phyloP scores from a whole-genome alignment of 2,888 invertebrate species.

The Apotomis betuletana region DNA sequence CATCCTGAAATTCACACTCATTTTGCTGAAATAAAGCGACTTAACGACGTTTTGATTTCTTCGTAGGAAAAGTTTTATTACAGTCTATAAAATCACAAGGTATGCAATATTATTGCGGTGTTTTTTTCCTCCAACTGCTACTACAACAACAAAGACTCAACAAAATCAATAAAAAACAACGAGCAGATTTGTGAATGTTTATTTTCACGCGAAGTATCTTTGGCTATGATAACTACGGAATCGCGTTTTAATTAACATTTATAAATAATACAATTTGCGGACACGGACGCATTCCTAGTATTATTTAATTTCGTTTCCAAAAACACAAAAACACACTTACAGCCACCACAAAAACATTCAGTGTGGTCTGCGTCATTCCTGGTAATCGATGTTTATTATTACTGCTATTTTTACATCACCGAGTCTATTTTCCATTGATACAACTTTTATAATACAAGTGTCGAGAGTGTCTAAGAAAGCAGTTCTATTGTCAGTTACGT shows the following conservation, averaged over 20 bases:
- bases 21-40: conserved; percentile 17
- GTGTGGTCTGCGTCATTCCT: conserved; percentile 38
- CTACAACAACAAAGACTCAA: conserved; percentile 13
- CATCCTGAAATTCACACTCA: conserved; percentile 2
- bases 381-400: conserved; percentile 42
- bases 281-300: conserved; percentile 4
- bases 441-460: conserved; percentile 17
- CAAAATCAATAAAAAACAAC: conserved; percentile 29
- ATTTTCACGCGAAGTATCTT: conserved; percentile 30
- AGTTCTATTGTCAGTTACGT: conserved; percentile 21
- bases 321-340: conserved; percentile 29
- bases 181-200: conserved; percentile 24
- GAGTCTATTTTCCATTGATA: conserved; percentile 20
- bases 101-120: conserved; percentile 26
- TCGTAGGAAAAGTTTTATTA: conserved; percentile 27
- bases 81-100: conserved; percentile 30
- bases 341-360: conserved; percentile 17
- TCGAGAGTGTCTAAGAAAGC: conserved; percentile 16
- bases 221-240: conserved; percentile 6
- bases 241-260: conserved; percentile 12
- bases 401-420: conserved; percentile 38
- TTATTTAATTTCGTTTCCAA: conserved; percentile 7
- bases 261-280: conserved; percentile 6
- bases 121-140: conserved; percentile 31
- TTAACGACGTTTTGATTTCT: conserved; percentile 38